Percentiles rank a stretch among this genome's conserved stretches.
Evolutionary conservation across 2,113 vertebrate species (phyloP).

Genomic region (Crypturellus undulatus): DNA sequence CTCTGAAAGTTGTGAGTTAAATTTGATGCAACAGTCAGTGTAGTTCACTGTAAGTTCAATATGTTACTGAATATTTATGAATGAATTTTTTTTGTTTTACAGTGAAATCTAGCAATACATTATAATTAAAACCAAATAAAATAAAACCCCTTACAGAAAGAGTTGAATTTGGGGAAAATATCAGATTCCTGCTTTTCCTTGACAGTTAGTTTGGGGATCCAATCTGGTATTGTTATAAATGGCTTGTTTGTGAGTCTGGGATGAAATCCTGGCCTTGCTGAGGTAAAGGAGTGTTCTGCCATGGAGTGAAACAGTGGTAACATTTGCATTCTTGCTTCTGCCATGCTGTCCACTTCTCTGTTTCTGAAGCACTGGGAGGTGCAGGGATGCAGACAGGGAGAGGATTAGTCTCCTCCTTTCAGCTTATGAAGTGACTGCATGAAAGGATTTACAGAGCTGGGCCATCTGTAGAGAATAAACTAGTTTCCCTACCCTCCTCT

Average conservation of each 20-base stretch:
- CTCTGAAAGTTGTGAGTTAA: constrained; percentile 50
- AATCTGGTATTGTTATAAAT: constrained; percentile 33
- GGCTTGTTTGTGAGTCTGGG: constrained; percentile 1
- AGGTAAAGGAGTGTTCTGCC: background rate
- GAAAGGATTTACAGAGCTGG: background rate
- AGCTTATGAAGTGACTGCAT: background rate
- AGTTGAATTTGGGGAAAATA: constrained; percentile 4
- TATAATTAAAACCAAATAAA: constrained; percentile 61
- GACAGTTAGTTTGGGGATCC: constrained; percentile 48
- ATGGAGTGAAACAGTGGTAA: background rate
- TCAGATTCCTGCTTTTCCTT: constrained; percentile 35
- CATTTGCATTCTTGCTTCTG: background rate
- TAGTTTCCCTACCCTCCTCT: background rate
- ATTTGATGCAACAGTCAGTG: constrained; percentile 19
- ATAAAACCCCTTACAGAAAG: constrained; percentile 52
- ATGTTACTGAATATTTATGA: constrained; percentile 72
- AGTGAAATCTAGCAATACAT: constrained; percentile 55
- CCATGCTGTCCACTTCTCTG: background rate
- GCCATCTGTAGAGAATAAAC: background rate
- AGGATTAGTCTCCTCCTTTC: background rate
- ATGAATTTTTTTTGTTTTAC: constrained; percentile 64
- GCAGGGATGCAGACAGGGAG: background rate
- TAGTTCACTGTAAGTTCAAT: constrained; percentile 66
- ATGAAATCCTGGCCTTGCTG: constrained; percentile 23
- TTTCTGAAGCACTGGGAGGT: background rate